A percentile compares a stretch with the other conserved stretches of the same genome.
Conservation (phyloP, 2,113 vertebrate species). For the Perca flavescens region DNA sequence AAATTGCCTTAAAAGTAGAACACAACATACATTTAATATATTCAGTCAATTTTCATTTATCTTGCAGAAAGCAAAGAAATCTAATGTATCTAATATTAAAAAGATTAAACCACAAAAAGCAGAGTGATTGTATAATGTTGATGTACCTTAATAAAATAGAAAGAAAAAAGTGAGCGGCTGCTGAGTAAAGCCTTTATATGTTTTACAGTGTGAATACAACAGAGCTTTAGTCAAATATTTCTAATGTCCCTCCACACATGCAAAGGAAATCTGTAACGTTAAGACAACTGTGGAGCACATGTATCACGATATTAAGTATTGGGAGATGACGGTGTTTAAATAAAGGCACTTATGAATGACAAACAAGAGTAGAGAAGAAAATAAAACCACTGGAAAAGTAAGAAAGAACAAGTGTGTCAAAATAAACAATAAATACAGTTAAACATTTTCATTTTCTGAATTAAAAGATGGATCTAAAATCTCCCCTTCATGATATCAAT, state of each 20-base stretch:
- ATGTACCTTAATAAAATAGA: constrained; percentile 13
- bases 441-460: constrained; percentile 24
- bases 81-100: not conserved
- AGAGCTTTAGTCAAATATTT: constrained; percentile 60
- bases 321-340: constrained; percentile 33
- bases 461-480: constrained; percentile 33
- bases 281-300: constrained; percentile 27
- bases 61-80: not conserved
- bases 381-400: not conserved
- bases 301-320: not conserved
- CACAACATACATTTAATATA: constrained; percentile 2
- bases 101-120: not conserved
- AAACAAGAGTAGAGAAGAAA: not conserved
- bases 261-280: constrained; percentile 15
- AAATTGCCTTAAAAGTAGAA: constrained; percentile 3
- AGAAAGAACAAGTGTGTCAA: constrained; percentile 17
- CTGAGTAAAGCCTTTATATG: not conserved
- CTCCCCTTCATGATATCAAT: not conserved
- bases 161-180: not conserved
- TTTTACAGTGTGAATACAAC: constrained; percentile 14
- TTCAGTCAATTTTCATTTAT: constrained; percentile 23
- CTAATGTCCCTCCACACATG: not conserved
- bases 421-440: constrained; percentile 74
- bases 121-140: not conserved
- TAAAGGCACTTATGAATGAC: constrained; percentile 55